Percentiles rank a stretch among this genome's conserved stretches.
Conservation (phyloP, 1,140 invertebrate species). For the Trichoplusia ni region DNA sequence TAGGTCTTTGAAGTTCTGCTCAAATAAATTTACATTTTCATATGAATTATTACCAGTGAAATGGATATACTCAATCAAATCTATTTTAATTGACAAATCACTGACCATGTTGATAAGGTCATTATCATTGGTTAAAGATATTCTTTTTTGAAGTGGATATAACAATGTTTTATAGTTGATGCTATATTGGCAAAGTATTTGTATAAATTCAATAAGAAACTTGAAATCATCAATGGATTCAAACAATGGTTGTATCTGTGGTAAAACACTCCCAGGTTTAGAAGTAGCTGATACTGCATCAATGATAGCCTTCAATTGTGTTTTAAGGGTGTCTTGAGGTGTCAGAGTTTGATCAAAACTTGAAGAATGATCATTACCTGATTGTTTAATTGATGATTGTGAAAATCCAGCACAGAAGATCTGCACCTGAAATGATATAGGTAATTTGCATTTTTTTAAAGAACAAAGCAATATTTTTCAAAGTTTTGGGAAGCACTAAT, state of each 20-base stretch:
- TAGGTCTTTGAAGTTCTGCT: slow-evolving; percentile 56
- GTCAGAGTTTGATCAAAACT: slow-evolving; percentile 36
- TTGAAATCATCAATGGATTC: slow-evolving; percentile 59
- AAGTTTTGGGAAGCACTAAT: not conserved
- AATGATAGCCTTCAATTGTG: slow-evolving; percentile 53
- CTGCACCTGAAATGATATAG: slow-evolving; percentile 44
- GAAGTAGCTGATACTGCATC: slow-evolving; percentile 27
- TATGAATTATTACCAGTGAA: slow-evolving; percentile 63
- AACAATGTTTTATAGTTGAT: slow-evolving; percentile 59
- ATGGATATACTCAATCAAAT: slow-evolving; percentile 67
- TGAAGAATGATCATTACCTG: slow-evolving; percentile 5
- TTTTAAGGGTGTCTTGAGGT: slow-evolving; percentile 61
- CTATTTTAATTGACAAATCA: slow-evolving; percentile 66
- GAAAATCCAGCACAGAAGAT: slow-evolving; percentile 40
- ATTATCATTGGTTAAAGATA: slow-evolving; percentile 47
- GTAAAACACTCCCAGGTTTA: slow-evolving; percentile 11
- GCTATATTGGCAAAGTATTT: slow-evolving; percentile 60
- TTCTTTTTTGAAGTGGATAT: slow-evolving; percentile 62
- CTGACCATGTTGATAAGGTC: slow-evolving; percentile 45
- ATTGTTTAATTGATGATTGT: slow-evolving; percentile 8
- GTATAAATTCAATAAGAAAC: slow-evolving; percentile 53
- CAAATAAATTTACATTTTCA: slow-evolving; percentile 59
- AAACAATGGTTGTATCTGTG: slow-evolving; percentile 54
- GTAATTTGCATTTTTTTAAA: not conserved
- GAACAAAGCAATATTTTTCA: not conserved